Evolutionary conservation across 2,113 vertebrate genomes (phyloP).

Genomic region (Nycticryphes semicollaris): DNA sequence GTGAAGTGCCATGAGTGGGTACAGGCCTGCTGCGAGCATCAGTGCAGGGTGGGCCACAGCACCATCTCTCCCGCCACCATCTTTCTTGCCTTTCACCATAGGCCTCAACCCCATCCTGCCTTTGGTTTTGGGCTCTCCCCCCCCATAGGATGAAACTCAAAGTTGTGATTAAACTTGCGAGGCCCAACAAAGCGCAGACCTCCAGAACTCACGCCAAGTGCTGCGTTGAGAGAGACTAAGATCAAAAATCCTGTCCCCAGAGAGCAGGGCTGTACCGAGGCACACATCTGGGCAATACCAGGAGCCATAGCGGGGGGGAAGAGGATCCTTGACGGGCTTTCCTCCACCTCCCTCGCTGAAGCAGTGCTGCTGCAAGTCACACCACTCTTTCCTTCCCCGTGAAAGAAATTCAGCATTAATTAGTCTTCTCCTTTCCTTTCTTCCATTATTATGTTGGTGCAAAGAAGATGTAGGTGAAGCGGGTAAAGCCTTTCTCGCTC

Average conservation of each 20-base stretch:
- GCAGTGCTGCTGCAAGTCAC: not conserved
- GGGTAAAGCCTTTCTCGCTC: not conserved
- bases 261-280: rapidly evolving
- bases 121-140: not conserved
- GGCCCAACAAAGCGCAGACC: rapidly evolving
- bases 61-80: rapidly evolving
- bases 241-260: rapidly evolving
- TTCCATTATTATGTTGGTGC: not conserved
- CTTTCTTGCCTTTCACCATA: not conserved
- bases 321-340: not conserved
- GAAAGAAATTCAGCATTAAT: not conserved
- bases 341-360: rapidly evolving
- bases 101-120: too few species aligned
- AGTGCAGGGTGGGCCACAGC: not conserved
- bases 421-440: not conserved
- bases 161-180: rapidly evolving
- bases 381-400: not conserved
- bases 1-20: not conserved
- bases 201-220: rapidly evolving
- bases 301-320: rapidly evolving
- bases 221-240: rapidly evolving
- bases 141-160: rapidly evolving
- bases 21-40: not conserved
- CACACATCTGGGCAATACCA: too few species aligned
- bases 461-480: not conserved